phyloP scores from a whole-genome alignment of 2,797 vertebrate species.

The Lacerta viridis region DNA sequence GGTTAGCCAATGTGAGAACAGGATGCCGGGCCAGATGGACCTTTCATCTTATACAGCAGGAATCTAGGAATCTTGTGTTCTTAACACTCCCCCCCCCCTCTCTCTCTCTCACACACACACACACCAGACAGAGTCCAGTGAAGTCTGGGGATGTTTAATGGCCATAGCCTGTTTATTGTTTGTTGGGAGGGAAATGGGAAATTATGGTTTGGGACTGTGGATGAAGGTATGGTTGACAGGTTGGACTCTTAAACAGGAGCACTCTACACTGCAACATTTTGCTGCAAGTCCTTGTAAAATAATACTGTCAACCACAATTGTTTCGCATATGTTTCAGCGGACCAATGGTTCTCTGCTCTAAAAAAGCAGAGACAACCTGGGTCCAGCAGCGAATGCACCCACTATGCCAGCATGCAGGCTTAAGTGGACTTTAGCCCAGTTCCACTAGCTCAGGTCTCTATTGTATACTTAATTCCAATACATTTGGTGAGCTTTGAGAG shows the following conservation, averaged over 20 bases:
- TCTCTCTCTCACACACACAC: too few relatives aligned
- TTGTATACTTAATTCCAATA: constrained; percentile 34
- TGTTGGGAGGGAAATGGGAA: neutral
- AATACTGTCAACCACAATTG: neutral
- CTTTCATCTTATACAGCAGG: too few relatives aligned
- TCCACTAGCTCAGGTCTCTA: constrained; percentile 3
- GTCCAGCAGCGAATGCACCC: neutral
- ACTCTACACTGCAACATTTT: neutral
- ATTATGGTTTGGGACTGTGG: neutral
- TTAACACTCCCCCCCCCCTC: too few relatives aligned
- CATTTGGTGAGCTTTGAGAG: constrained; percentile 5
- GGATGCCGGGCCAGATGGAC: neutral
- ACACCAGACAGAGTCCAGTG: neutral
- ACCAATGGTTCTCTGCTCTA: neutral
- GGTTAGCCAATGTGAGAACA: neutral
- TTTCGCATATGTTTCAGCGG: neutral
- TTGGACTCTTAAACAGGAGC: neutral
- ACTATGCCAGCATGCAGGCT: neutral
- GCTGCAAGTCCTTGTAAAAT: neutral
- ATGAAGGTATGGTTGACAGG: neutral
- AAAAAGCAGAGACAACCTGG: neutral
- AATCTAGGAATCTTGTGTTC: too few relatives aligned
- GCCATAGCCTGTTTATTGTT: neutral
- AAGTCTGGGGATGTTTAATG: too few relatives aligned
- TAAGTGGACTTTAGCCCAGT: constrained; percentile 18